phyloP scores from a whole-genome alignment of 1,140 invertebrate species.

The Anadara kagoshimensis region DNA sequence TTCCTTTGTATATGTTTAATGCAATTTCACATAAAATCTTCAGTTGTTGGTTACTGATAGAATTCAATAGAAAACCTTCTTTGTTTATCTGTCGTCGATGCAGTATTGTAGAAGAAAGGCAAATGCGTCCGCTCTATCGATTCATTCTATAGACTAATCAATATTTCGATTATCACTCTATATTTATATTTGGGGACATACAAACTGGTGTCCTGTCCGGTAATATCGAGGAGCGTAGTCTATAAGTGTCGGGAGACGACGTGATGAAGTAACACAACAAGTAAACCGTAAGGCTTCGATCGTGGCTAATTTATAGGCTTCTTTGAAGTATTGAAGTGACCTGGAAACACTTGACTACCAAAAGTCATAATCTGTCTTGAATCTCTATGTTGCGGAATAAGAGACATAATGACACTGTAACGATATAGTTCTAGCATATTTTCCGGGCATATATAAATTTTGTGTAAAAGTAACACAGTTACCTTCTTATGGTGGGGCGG shows the following conservation, averaged over 20 bases:
- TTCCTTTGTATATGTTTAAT: conserved; percentile 26
- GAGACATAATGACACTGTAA: conserved; percentile 22
- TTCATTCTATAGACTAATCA: conserved; percentile 20
- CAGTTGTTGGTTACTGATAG: conserved; percentile 13
- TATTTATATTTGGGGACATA: conserved; percentile 20
- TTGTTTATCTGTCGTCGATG: conserved; percentile 2
- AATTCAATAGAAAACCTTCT: conserved; percentile 19
- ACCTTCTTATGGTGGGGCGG: conserved; percentile 21
- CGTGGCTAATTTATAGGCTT: conserved; percentile 4
- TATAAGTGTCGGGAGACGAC: conserved; percentile 1
- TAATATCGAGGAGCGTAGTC: conserved; percentile 24
- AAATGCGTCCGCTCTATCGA: conserved; percentile 8
- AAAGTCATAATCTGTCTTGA: conserved; percentile 8
- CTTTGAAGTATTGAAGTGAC: conserved; percentile 1
- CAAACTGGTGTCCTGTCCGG: conserved; percentile 30
- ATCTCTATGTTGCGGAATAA: conserved; percentile 22
- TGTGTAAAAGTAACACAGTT: conserved; percentile 29
- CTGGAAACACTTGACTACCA: conserved; percentile 14
- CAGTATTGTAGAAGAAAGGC: background rate
- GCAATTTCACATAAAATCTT: conserved; percentile 20
- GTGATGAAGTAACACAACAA: conserved; percentile 22
- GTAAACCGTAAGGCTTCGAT: conserved; percentile 9
- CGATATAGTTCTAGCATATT: conserved; percentile 16
- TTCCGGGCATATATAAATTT: conserved; percentile 26
- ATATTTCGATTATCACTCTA: background rate